Percentiles rank a stretch among this genome's conserved stretches.
Evolutionary conservation across 2,113 vertebrate genomes (phyloP).

Genomic region (Struthidea cinerea): DNA sequence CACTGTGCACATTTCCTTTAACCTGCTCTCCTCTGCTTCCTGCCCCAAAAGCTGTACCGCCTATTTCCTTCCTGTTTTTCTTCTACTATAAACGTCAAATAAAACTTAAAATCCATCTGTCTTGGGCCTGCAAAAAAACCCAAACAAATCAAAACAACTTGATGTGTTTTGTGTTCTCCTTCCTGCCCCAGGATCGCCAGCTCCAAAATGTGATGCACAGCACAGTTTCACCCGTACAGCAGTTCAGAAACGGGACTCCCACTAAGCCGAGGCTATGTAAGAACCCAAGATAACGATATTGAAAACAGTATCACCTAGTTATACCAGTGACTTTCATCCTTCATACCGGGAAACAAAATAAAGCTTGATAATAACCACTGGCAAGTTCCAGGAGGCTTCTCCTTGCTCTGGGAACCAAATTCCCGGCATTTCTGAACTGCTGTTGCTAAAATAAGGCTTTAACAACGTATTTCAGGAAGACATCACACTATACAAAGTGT

Average conservation of each 20-base stretch:
- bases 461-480: not conserved
- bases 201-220: not conserved
- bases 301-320: not conserved
- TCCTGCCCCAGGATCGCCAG: not conserved
- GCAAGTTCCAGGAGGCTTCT: not conserved
- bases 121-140: not conserved
- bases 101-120: not conserved
- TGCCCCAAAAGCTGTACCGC: not conserved
- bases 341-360: too few species aligned
- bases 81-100: not conserved
- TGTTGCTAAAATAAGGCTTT: not conserved
- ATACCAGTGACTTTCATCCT: not conserved
- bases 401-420: not conserved
- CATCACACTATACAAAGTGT: too few species aligned
- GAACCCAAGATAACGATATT: not conserved
- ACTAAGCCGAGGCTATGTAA: fast-evolving
- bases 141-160: not conserved
- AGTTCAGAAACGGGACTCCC: not conserved
- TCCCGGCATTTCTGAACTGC: not conserved
- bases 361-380: not conserved
- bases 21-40: not conserved
- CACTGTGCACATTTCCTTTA: not conserved
- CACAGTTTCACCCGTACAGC: not conserved
- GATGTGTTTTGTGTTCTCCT: not conserved
- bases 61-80: not conserved